These are phyloP conservation scores for Macrotus californicus DNA, from an alignment of 2,113 vertebrate species.

Conservation along the genomic window DNA sequence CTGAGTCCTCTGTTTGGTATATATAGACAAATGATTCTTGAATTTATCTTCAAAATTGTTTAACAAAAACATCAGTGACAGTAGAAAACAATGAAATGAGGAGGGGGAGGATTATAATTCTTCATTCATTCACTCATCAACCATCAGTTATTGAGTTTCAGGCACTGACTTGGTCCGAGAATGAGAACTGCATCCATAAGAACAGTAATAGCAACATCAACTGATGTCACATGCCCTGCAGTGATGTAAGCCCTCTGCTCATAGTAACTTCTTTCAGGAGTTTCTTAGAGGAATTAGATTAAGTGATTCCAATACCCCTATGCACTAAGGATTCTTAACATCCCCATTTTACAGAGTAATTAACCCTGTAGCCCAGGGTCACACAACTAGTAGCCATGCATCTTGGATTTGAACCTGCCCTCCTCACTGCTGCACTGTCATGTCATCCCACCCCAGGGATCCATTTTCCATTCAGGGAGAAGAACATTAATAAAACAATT, in stretches of 20 bases:
- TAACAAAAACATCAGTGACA: not conserved
- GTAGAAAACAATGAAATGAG: not conserved
- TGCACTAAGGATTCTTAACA: not conserved
- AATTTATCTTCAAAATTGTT: not conserved
- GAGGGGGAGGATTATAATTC: not conserved
- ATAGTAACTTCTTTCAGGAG: not conserved
- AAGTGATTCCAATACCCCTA: not conserved
- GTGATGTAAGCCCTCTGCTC: not conserved
- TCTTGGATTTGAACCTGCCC: not conserved
- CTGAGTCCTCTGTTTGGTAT: not conserved
- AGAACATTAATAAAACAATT: not conserved
- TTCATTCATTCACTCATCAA: not conserved
- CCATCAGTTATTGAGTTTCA: not conserved
- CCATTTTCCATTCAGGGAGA: not conserved
- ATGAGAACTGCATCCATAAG: not conserved
- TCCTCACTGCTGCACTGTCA: not conserved
- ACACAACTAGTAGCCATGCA: rapidly evolving
- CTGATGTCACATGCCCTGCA: rapidly evolving
- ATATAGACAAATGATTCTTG: not conserved
- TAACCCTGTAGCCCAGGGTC: not conserved
- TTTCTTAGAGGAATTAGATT: not conserved
- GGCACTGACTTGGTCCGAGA: not conserved
- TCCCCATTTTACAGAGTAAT: not conserved
- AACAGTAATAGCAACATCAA: too few relatives aligned
- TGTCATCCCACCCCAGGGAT: not conserved